Base-by-base conservation (phyloP, 2,888 invertebrate genomes). In the Ectemnius continuus region DNA sequence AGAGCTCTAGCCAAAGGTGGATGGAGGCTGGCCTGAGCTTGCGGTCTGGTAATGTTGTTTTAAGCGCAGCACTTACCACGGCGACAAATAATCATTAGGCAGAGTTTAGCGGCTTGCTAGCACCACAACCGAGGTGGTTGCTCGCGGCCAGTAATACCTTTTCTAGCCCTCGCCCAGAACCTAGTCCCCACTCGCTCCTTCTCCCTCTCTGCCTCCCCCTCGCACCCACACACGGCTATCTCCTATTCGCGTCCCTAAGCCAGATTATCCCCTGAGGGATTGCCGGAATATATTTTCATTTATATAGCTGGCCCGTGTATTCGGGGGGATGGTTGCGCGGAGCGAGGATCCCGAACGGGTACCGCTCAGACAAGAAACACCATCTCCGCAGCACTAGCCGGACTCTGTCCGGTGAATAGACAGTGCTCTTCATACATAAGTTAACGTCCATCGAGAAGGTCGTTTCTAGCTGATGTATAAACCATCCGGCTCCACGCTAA, bases 1-100 rank as follows among this genome's bases (percentile, higher is more conserved):
- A 82, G 76, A 73, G 78, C 76, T 77, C 81, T 85, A 85, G 81
- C 83, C 75, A 70, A 74, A 71, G 69, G 74, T 70, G 75, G 78
- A 84, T 80, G 73, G 86, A 70, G 83, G 83, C 83, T 73, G 79
- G 78, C 68, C 76, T 76, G 80, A 82, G 84, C 83, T 87, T 88
- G 87, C 75, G 87, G 88, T 75, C 80, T 82, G 81, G 83, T 88
- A 88, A 88, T 88, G 88, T 87, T 86, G 86, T 88, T 88, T 87
- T 88, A 88, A 88, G 87, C 87, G 81, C 77, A 76, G 86, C 85
- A 88, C 86, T 88, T 87, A 88, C 87, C 87, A 78, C 87, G 86
- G 81, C 88, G 87, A 88, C 88, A 88, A 88, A 87, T 88, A 88
- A 88, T 88, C 88, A 88, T 88, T 87, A 88, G 84, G 82, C 85